Conservation (phyloP, 2,797 vertebrate species). For the Staurois parvus region DNA sequence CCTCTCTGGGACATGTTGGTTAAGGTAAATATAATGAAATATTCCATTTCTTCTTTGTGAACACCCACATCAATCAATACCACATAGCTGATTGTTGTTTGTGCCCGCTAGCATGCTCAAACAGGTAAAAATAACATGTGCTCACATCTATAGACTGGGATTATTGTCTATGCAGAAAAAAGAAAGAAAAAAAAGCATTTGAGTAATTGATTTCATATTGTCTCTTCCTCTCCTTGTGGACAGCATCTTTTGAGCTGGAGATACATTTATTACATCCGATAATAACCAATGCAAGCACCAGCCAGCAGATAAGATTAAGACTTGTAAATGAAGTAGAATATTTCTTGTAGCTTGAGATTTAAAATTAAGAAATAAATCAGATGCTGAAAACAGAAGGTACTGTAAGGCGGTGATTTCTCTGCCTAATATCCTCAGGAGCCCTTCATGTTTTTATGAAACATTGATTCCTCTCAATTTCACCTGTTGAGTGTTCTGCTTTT, state of each 20-base stretch:
- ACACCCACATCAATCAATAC: slow-evolving; percentile 8
- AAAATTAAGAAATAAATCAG: slow-evolving; percentile 63
- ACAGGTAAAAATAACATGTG: slow-evolving; percentile 24
- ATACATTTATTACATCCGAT: slow-evolving; percentile 48
- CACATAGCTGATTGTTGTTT: slow-evolving; percentile 3
- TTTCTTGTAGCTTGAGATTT: slow-evolving; percentile 50
- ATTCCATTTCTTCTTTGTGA: not conserved
- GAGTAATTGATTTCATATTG: slow-evolving; percentile 42
- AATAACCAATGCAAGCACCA: slow-evolving; percentile 51
- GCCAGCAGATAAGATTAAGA: slow-evolving; percentile 55
- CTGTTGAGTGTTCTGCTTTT: slow-evolving; percentile 61
- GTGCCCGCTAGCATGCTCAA: not conserved
- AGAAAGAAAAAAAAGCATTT: not conserved
- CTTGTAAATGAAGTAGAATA: slow-evolving; percentile 53
- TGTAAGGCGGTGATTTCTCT: slow-evolving; percentile 59
- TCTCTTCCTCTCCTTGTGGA: slow-evolving; percentile 23
- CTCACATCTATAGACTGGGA: not conserved
- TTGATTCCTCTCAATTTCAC: slow-evolving; percentile 55
- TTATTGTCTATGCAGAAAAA: not conserved
- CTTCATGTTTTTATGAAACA: slow-evolving; percentile 62
- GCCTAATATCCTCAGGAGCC: slow-evolving; percentile 60
- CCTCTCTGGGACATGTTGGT: not conserved
- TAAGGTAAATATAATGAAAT: not conserved
- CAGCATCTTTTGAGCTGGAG: slow-evolving; percentile 38
- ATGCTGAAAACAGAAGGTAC: slow-evolving; percentile 51